Evolutionary conservation across 1,140 invertebrate genomes (phyloP).

Genomic region (Thaumetopoea pityocampa): DNA sequence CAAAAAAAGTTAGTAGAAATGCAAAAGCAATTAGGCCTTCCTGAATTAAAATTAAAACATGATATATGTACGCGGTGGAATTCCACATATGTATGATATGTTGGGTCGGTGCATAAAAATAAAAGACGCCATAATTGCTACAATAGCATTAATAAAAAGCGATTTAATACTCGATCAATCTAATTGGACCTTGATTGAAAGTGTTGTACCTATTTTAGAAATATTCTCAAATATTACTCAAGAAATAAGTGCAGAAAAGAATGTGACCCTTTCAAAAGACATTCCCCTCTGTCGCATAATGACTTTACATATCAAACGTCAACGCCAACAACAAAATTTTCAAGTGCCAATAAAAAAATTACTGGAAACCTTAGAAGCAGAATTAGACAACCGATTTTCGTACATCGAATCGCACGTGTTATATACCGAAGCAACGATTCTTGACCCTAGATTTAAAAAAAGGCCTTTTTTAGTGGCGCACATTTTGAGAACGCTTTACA

Average conservation of each 20-base stretch:
- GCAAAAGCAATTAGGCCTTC: slow-evolving; percentile 22
- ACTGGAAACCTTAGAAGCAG: no score
- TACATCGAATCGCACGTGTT: slow-evolving; percentile 5
- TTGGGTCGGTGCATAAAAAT: slow-evolving; percentile 11
- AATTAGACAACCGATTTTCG: neutral
- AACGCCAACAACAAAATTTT: no score
- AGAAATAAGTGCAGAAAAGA: slow-evolving; percentile 3
- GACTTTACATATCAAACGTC: neutral
- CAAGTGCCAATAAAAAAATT: no score
- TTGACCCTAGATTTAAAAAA: slow-evolving; percentile 18
- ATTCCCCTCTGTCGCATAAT: slow-evolving; percentile 3
- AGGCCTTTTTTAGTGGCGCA: neutral
- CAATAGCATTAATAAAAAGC: slow-evolving; percentile 11
- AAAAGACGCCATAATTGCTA: slow-evolving; percentile 16
- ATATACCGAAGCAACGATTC: slow-evolving; percentile 8
- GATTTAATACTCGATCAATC: slow-evolving; percentile 8
- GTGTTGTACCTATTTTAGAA: slow-evolving; percentile 7
- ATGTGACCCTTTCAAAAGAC: slow-evolving; percentile 15
- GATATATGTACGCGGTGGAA: slow-evolving; percentile 22
- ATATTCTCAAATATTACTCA: neutral
- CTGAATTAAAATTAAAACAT: slow-evolving; percentile 23
- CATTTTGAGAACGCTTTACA: neutral
- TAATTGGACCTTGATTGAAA: slow-evolving; percentile 14
- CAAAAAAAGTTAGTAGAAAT: slow-evolving; percentile 12
- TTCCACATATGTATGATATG: slow-evolving; percentile 22